Evolutionary conservation across 1,140 invertebrate genomes (phyloP).

Genomic region (Sitobion miscanthi): DNA sequence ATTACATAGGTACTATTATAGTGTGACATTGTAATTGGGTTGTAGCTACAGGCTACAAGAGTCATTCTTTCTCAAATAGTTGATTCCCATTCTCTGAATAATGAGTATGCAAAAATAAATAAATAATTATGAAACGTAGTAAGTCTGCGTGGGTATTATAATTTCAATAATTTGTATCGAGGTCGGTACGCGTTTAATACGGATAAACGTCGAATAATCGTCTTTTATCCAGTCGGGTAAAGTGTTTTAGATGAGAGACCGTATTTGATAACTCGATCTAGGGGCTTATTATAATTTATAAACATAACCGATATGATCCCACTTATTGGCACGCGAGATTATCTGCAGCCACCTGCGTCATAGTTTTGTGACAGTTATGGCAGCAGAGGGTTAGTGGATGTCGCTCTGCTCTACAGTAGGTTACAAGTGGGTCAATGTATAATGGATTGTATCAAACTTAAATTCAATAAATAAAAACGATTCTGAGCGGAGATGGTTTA

Average conservation of each 20-base stretch:
- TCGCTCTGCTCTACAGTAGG: no score
- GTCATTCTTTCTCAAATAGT: no score
- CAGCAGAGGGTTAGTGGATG: no score
- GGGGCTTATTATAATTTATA: not conserved
- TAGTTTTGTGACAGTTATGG: fast-evolving
- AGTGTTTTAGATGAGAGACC: not conserved
- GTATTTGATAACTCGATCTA: not conserved
- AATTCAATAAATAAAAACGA: no score
- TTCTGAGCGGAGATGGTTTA: no score
- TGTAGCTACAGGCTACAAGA: not conserved
- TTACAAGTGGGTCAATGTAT: no score
- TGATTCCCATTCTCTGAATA: not conserved
- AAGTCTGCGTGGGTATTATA: not conserved
- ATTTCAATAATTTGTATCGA: not conserved
- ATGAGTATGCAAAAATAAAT: not conserved
- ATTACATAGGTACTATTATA: not conserved
- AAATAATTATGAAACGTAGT: not conserved
- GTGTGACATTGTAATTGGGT: not conserved
- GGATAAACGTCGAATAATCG: not conserved
- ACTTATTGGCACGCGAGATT: not conserved
- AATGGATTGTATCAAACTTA: no score
- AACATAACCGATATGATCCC: not conserved
- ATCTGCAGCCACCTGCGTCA: not conserved
- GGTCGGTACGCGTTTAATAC: not conserved
- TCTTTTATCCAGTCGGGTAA: not conserved